These are phyloP conservation scores for Eilema depressum DNA, from an alignment of 2,888 invertebrate species.

Conservation along the genomic window DNA sequence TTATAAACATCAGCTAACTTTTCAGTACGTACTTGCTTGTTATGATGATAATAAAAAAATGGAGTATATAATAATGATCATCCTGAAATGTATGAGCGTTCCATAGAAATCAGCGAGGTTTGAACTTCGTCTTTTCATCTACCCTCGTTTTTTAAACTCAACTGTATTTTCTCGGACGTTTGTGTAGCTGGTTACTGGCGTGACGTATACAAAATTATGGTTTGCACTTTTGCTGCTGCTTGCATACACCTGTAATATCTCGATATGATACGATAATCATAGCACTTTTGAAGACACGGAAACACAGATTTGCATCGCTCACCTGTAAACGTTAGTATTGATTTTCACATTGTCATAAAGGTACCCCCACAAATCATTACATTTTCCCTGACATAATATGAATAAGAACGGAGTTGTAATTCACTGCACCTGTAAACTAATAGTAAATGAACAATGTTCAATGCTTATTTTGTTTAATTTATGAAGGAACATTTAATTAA, in stretches of 20 bases:
- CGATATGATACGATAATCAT: not conserved
- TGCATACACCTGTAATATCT: not conserved
- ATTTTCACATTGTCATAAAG: conserved; percentile 22
- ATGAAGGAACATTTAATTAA: conserved; percentile 73
- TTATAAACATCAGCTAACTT: too few species aligned
- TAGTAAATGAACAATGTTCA: conserved; percentile 69
- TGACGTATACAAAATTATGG: not conserved
- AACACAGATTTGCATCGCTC: conserved; percentile 17
- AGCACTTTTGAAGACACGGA: not conserved
- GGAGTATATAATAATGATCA: too few species aligned
- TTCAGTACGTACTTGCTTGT: too few species aligned
- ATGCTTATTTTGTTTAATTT: conserved; percentile 80
- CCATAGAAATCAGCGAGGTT: not conserved
- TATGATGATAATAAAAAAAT: too few species aligned
- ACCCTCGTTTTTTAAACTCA: not conserved
- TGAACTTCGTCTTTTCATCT: not conserved
- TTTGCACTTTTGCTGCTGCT: not conserved
- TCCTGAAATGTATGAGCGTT: too few species aligned
- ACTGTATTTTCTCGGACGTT: not conserved
- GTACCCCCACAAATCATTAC: conserved; percentile 25
- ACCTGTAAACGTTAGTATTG: conserved; percentile 27
- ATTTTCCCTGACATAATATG: conserved; percentile 43
- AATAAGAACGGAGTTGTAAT: conserved; percentile 53
- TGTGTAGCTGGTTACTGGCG: not conserved
- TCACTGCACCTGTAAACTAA: conserved; percentile 56